Evolutionary conservation across 2,888 invertebrate species (phyloP), one percentile per base, ranked within the genome.

Genomic region (Drosophila quinaria): DNA sequence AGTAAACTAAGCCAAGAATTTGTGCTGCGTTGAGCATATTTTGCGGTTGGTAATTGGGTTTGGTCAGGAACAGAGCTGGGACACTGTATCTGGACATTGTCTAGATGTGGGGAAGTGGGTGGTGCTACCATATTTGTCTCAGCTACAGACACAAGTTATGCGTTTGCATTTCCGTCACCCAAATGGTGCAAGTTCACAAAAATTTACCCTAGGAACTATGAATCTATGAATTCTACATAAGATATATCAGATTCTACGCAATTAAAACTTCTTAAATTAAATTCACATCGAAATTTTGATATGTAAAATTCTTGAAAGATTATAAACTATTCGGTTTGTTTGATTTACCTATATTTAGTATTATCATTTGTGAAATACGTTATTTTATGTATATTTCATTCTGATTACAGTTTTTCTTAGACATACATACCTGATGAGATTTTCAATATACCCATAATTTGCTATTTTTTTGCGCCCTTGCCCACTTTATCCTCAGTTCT

Each of bases 101-200:
- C 62, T 41, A 46, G 56, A 56, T 47, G 55, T 49, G 22, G 46
- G 17, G 13, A 35, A 39, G 50, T 60, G 50, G 47, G 51, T 22
- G 25, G 29, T 8, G 35, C 15, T 44, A 22, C 29, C 17, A 9
- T 49, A 64, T 64, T 61, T 73, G 68, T 62, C 68, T 73, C 73
- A 77, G 70, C 68, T 65, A 61, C 69, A 73, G 72, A 84, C 81
- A 22, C 80, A 84, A 84, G 80, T 84, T 86, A 82, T 86, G 86
- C 74, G 88, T 74, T 82, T 78, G 86, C 80, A 74, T 82, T 80
- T 82, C 88, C 86, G 82, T 80, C 79, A 87, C 50, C 67, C 70
- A 64, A 75, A 64, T 72, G 56, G 35, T 56, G 72, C n/a, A n/a
- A n/a, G n/a, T n/a, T n/a, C n/a, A n/a, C n/a, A n/a, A n/a, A n/a